Base-by-base conservation (phyloP, 2,113 vertebrate species). In the Glaucidium brasilianum region DNA sequence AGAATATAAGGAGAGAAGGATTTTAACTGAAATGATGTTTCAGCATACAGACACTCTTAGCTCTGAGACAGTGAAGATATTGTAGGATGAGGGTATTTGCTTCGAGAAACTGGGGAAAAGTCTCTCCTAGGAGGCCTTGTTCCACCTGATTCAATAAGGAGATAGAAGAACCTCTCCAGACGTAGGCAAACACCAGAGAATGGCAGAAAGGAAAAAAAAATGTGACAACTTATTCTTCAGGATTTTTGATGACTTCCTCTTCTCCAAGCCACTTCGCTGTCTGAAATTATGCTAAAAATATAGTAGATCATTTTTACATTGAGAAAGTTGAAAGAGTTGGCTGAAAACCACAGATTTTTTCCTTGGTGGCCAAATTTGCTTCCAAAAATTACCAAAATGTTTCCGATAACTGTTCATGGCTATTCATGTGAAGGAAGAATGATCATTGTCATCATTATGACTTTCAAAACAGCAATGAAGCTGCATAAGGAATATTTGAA, bases 1-100 rank as follows among this genome's bases (percentile, higher is more conserved):
- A 49, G 9, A 20, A 19, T 3, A 0, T 27, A 59, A 39, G 14
- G 50, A 90, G 8, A 69, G 39, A 43, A 63, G 18, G 30, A 32
- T 58, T 76, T 18, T 30, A 69, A 29, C 7, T 26, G 34, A 32
- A 63, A 53, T 30, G 53, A 62, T 52, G 50, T 35, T 39, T 56
- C 45, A 71, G 50, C 72, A 45, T 2, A 43, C 13, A 64, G 35
- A 34, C 50, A 37, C 20, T n/a, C 6, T 27, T 45, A 77, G 30
- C 56, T 52, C 64, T 53, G 41, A 75, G 66, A 7, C 4, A 3
- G n/a, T 49, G 41, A 88, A 59, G 27, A 41, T 4, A 9, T 0
- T 37, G 53, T 0, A 55, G n/a, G n/a, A 45, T 22, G 39, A 41
- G 17, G 55, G 11, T 13, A 52, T 0, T 0, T 1, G 29, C 32